Base-by-base conservation (phyloP, 2,113 vertebrate species). In the Amblyopsis rosae region DNA sequence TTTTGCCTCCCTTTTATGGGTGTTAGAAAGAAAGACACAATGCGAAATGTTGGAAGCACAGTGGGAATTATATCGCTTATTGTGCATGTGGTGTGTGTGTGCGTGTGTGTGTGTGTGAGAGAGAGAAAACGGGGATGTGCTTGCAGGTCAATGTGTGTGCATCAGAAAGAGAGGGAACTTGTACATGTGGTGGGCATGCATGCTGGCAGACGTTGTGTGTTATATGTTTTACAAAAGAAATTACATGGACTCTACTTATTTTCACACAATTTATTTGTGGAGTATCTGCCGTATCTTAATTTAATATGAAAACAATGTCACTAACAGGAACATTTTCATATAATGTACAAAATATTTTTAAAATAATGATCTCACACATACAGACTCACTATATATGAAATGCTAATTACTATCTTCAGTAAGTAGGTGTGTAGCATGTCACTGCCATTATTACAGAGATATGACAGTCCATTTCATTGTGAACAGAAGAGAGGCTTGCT, bases 21-120 rank as follows among this genome's bases (percentile, higher is more conserved):
- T 77, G 87, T 86, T 84, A 85, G 82, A 89, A 83, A 86, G 83
- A 88, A 16, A 88, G 82, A 90, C 83, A 87, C 90, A 90, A 90
- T 86, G 88, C 76, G 87, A 90, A 91, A 82, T 86, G 87, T 91
- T 90, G 82, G 79, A 86, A 33, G 79, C 82, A 81, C 75, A 56
- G 79, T 57, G 71, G 68, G 75, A 72, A 71, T 83, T 85, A 85
- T 77, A 67, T 80, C 65, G 81, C 80, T 41, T 70, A 82, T 89
- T 90, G 83, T 90, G 82, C 56, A 72, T 56, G 35, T 9, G 65
- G 71, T 85, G 65, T 83, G 68, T 76, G 66, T 16, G 62, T 46
- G 58, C 57, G 59, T 50, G 65, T 67, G 47, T 55, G 19, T 72
- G 62, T 73, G 17, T 61, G 67, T 67, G 64, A 59, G 45, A 76